Evolutionary conservation across 30 jellyfish, hydroid and myxozoan genomes (phyloP).

Genomic region (Clytia hemisphaerica): DNA sequence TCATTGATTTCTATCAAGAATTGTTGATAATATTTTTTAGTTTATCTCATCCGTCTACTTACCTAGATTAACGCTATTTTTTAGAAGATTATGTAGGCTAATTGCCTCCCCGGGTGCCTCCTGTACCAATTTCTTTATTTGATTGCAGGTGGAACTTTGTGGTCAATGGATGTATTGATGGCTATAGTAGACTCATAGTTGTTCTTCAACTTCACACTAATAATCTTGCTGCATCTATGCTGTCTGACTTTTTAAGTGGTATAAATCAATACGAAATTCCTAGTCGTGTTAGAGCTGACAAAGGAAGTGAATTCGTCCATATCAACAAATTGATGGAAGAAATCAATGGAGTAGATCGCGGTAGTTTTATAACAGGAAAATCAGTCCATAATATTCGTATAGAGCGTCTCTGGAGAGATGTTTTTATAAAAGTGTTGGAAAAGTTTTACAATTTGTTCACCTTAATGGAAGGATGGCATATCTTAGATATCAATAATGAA

Average conservation of each 20-base stretch:
- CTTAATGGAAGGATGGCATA: constrained; percentile 15
- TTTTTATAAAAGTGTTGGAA: constrained; percentile 26
- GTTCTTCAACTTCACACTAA: background rate
- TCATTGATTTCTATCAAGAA: no score
- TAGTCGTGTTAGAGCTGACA: constrained; percentile 17
- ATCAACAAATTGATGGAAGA: constrained; percentile 17
- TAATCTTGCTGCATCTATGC: constrained; percentile 18
- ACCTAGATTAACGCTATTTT: no score
- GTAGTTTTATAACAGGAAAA: constrained; percentile 20
- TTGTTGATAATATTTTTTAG: no score
- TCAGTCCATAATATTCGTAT: constrained; percentile 25
- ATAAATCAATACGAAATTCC: constrained; percentile 11
- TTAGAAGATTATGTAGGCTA: no score
- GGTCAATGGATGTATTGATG: constrained; percentile 15
- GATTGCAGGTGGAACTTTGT: background rate
- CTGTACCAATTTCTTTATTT: no score
- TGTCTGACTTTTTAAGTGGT: constrained; percentile 3
- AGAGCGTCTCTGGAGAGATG: constrained; percentile 32
- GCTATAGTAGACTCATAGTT: constrained; percentile 12
- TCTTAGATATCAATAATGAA: constrained; percentile 11
- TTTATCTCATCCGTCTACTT: no score
- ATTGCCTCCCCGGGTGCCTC: no score
- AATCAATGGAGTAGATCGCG: constrained; percentile 16
- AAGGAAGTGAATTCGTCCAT: constrained; percentile 7
- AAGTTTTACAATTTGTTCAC: constrained; percentile 14